phyloP scores from a whole-genome alignment of 2,113 vertebrate genomes.

The Neoarius graeffei region DNA sequence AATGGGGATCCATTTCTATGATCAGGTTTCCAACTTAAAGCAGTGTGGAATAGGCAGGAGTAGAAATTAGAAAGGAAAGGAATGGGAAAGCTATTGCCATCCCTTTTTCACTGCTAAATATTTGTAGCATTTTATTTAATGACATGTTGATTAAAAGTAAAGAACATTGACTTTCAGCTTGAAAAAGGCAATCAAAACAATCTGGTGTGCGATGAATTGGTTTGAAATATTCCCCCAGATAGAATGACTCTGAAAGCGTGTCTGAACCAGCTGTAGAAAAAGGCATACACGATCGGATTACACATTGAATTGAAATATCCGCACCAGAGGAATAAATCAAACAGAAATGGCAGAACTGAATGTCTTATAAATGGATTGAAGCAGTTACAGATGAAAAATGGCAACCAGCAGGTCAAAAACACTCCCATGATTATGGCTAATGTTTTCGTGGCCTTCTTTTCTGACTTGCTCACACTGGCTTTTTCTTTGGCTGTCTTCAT shows the following conservation, averaged over 20 bases:
- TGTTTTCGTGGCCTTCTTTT: slow-evolving; percentile 78
- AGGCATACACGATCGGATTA: slow-evolving; percentile 74
- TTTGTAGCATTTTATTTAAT: neutral
- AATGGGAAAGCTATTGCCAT: neutral
- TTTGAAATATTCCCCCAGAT: slow-evolving; percentile 17
- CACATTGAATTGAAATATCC: slow-evolving; percentile 83
- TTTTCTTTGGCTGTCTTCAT: slow-evolving; percentile 48
- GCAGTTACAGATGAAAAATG: slow-evolving; percentile 78
- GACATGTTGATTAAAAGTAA: neutral
- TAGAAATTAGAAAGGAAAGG: neutral
- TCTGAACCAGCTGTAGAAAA: slow-evolving; percentile 82
- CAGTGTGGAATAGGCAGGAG: neutral
- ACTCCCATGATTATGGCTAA: slow-evolving; percentile 77
- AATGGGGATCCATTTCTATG: neutral
- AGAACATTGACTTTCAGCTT: neutral
- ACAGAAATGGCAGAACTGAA: slow-evolving; percentile 64
- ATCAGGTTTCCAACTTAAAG: neutral
- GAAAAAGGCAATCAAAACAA: neutral
- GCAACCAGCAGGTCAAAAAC: slow-evolving; percentile 80
- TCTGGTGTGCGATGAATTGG: neutral
- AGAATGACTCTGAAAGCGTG: slow-evolving; percentile 79
- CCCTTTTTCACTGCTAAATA: neutral
- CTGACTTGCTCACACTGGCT: slow-evolving; percentile 57
- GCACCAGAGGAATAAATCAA: slow-evolving; percentile 76
- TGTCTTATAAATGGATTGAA: slow-evolving; percentile 76